Evolutionary conservation across 2,888 invertebrate species (phyloP), one percentile per base, ranked within the genome.

Genomic region (Andrena hattorfiana): DNA sequence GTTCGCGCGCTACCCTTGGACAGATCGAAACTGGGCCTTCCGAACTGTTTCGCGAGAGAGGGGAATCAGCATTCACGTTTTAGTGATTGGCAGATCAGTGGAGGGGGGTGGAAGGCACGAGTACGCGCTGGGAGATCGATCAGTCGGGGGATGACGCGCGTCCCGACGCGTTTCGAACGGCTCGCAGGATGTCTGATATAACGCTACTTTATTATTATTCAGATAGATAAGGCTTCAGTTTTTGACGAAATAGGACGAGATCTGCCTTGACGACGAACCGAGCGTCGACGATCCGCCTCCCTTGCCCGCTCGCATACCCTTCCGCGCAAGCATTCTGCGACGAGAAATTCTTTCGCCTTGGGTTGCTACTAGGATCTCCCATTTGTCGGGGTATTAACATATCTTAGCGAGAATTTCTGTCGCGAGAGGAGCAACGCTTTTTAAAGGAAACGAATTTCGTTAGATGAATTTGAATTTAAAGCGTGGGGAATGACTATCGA

Each of bases 171-270:
- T 87, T 89, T 88, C 90, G 89, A 84, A 78, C 81, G 89, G 88
- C 88, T 85, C 89, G 87, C 87, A 83, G 87, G 83, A 89, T 88
- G 87, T 91, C 88, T 88, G 89, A 90, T 89, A 89, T 89, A 90
- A 90, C 85, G 89, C 91, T 91, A 91, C 90, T 90, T 92, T 90
- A 92, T 91, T 90, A 91, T 90, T 90, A 90, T 90, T 91, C 89
- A 90, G 89, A 90, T 92, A 92, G 91, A 91, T 91, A 91, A 92
- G 91, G 89, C 90, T 89, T 91, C 91, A 90, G 89, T 81, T 92
- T 92, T 90, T 89, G 89, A 92, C 89, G 87, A 89, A 88, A 91
- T 89, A 90, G 89, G 90, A 91, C 91, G 91, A 91, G 89, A 89
- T 91, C 90, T 89, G 89, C 82, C 87, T 88, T 85, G 87, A 89